Conservation (phyloP, 1,140 invertebrate species). For the Drosophila watanabei region DNA sequence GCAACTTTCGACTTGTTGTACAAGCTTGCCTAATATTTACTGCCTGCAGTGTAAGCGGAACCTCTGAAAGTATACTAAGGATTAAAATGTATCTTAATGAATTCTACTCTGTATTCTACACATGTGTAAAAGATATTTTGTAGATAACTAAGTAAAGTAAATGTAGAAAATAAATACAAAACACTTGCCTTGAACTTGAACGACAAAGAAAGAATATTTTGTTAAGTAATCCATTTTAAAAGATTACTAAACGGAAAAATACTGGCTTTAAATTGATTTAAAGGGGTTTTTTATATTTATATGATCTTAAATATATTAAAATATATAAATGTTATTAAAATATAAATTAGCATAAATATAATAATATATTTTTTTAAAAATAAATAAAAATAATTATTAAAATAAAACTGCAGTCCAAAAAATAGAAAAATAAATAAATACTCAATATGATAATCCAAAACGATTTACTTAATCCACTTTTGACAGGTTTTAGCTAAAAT, state of each 20-base stretch:
- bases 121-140: background rate
- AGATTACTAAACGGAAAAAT: background rate
- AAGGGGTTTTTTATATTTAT: background rate
- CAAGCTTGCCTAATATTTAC: constrained; percentile 8
- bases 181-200: background rate
- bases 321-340: no score
- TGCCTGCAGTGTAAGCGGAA: constrained; percentile 7
- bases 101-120: background rate
- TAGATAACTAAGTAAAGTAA: background rate
- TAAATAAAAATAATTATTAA: background rate
- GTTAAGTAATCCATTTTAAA: background rate
- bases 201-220: no score
- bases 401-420: background rate
- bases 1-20: background rate
- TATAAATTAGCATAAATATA: background rate
- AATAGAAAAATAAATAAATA: background rate
- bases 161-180: background rate
- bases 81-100: background rate
- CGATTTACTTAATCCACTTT: background rate
- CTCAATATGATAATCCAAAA: background rate
- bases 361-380: background rate
- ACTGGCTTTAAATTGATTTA: background rate
- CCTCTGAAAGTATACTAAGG: constrained; percentile 39
- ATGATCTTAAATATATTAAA: background rate
- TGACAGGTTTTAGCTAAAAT: background rate